Evolutionary conservation across 1,140 invertebrate genomes (phyloP), one percentile per base, ranked within the genome.

Genomic region (Drosophila leontia): DNA sequence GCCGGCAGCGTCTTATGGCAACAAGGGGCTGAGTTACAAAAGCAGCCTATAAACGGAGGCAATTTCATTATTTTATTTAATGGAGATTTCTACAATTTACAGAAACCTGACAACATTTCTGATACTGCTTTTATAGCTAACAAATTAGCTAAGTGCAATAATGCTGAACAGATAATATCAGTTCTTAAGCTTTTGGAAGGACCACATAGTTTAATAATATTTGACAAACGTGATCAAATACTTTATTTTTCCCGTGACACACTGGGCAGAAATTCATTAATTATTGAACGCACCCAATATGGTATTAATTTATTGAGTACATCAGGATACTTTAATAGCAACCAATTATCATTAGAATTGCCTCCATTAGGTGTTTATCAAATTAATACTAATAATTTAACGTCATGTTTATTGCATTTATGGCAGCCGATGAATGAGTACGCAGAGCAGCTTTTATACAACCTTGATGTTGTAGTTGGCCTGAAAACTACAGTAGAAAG

Each of bases 161-260:
- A 29, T 5, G 53, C 76, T 8, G 50, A 72, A 3, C n/a, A 71
- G 5, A 29, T 80, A 3, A 1, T 91, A 7, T 13, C 32, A 19
- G 34, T 82, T 12, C 34, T 91, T 1, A 76, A 56, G 45, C 32
- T 51, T 65, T 92, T 98, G 5, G 93, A 96, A 78, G 98, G 98
- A 17, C 98, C 98, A 42, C 98, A 96, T 93, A 95, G 97, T 72
- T 95, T 98, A 60, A 94, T 98, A 53, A 98, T 96, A 91, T 97
- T 95, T 92, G 94, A 97, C 83, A 95, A 94, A 91, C 68, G 74
- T 41, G 90, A 84, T 4, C 93, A 95, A 53, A 92, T 88, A 15
- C 75, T 99, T 41, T 98, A 96, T 94, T 98, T 98, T 94, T 96
- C 95, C 8, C 94, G 98, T 92, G 98, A 99, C 93, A 93, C 94